These are phyloP conservation scores for Geopemphigus sp. DNA, from an alignment of 1,140 invertebrate species.

Conservation along the genomic window DNA sequence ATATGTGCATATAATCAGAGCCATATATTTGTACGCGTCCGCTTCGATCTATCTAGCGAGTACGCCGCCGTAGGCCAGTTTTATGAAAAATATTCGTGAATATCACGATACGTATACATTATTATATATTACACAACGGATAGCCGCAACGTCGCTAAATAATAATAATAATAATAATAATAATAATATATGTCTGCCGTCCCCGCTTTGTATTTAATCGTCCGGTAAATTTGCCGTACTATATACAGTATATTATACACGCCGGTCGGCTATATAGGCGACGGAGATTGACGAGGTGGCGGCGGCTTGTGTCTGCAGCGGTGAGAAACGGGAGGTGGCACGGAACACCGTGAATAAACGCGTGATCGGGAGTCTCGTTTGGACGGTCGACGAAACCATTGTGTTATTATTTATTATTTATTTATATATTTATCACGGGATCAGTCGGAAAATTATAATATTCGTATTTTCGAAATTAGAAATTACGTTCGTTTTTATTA, in stretches of 20 bases:
- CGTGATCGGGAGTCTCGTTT: conserved; percentile 7
- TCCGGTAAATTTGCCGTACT: conserved; percentile 15
- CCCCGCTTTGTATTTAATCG: conserved; percentile 28
- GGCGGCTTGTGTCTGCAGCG: too few species aligned
- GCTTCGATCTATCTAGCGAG: not conserved
- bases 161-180: not conserved
- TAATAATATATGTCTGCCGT: not conserved
- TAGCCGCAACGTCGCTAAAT: not conserved
- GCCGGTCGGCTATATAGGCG: too few species aligned
- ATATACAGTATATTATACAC: too few species aligned
- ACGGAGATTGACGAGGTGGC: conserved; percentile 2
- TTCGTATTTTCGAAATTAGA: too few species aligned
- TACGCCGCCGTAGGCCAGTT: conserved; percentile 16
- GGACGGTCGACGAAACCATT: too few species aligned
- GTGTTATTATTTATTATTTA: not conserved
- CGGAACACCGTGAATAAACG: not conserved
- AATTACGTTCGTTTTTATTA: too few species aligned
- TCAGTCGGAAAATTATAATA: too few species aligned
- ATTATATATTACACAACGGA: too few species aligned
- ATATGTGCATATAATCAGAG: conserved; percentile 4
- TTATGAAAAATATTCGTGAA: conserved; percentile 10
- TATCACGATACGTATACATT: too few species aligned
- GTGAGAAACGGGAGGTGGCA: too few species aligned
- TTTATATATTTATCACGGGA: too few species aligned
- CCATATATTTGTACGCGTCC: not conserved